A percentile compares a stretch with the other conserved stretches of the same genome.
phyloP scores from a whole-genome alignment of 1,140 invertebrate species.

The Hylaeus volcanicus region DNA sequence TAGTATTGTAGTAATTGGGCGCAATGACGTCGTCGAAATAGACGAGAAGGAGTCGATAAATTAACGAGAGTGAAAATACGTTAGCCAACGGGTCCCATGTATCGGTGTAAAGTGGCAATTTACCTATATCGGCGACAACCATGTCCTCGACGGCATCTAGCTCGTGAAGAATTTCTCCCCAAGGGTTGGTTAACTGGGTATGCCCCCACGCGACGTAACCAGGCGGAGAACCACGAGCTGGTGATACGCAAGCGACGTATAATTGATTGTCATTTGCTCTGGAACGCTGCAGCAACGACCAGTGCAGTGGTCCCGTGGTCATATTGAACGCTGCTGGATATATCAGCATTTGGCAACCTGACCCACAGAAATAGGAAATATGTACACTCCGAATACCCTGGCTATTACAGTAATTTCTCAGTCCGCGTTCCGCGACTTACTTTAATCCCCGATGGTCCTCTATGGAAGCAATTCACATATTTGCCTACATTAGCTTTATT shows the following conservation, averaged over 20 bases:
- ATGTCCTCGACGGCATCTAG: conserved; percentile 87
- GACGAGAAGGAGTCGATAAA: neutral
- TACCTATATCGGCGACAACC: conserved; percentile 88
- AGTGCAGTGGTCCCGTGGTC: conserved; percentile 96
- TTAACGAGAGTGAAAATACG: neutral
- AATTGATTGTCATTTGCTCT: conserved; percentile 95
- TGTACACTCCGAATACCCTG: neutral
- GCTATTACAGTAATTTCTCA: neutral
- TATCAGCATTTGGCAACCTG: conserved; percentile 91
- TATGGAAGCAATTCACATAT: neutral
- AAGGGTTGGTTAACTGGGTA: conserved; percentile 91
- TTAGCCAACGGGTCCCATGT: neutral
- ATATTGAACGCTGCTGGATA: conserved; percentile 98
- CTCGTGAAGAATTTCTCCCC: conserved; percentile 89
- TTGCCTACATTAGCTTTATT: neutral
- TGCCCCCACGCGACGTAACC: conserved; percentile 95
- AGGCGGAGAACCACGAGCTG: conserved; percentile 87
- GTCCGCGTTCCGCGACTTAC: neutral
- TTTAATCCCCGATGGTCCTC: neutral
- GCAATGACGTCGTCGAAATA: neutral
- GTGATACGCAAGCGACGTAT: conserved; percentile 87
- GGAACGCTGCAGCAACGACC: conserved; percentile 90
- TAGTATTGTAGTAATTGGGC: too few relatives aligned
- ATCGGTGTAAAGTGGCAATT: conserved; percentile 34
- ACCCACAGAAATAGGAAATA: conserved; percentile 36